A percentile compares a stretch with the other conserved stretches of the same genome.
Conservation (phyloP, 2,797 vertebrate genomes). For the Pantherophis alleghaniensis region DNA sequence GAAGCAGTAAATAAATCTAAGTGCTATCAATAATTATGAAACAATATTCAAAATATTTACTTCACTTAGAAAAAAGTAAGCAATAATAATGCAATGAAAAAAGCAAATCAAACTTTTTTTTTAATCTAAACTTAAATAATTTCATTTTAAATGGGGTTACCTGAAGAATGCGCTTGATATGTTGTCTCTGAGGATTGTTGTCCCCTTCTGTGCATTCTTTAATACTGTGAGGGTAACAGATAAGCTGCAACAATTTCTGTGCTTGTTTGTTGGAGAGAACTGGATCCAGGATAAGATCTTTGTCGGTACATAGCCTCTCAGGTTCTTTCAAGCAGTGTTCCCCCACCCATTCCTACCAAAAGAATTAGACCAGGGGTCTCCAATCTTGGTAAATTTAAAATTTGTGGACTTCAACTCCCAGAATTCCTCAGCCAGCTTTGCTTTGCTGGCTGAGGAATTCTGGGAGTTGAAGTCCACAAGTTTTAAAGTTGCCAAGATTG, state of each 20-base stretch:
- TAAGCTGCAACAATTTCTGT: constrained; percentile 73
- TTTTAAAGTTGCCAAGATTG: no score
- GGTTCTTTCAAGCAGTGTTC: constrained; percentile 78
- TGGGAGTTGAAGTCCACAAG: no score
- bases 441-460: no score
- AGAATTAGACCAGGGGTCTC: neutral
- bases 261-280: constrained; percentile 78
- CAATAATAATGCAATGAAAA: neutral
- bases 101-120: neutral
- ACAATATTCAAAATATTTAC: neutral
- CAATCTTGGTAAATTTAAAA: no score
- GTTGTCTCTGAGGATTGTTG: constrained; percentile 71
- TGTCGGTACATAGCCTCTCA: constrained; percentile 75
- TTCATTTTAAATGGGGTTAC: constrained; percentile 38
- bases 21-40: neutral
- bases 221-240: constrained; percentile 75
- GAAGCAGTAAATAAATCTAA: neutral
- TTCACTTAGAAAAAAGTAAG: neutral
- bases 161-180: constrained; percentile 75
- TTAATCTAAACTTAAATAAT: neutral
- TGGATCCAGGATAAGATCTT: constrained; percentile 76
- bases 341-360: constrained; percentile 75
- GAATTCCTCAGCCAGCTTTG: no score
- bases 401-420: no score
- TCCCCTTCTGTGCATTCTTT: constrained; percentile 69